These are phyloP conservation scores for Volucella inanis DNA, from an alignment of 2,888 invertebrate genomes.

Conservation along the genomic window DNA sequence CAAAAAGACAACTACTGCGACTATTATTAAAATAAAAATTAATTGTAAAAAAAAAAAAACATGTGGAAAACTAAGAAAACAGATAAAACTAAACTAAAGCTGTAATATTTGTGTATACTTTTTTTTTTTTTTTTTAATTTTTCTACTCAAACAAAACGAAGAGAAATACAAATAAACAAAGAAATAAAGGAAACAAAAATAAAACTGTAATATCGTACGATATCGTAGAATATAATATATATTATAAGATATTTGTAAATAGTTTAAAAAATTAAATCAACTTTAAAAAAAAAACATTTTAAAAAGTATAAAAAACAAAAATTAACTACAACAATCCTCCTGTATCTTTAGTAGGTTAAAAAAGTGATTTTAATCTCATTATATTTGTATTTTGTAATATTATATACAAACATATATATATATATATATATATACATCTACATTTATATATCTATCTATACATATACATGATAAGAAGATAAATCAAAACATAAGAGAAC, in stretches of 20 bases:
- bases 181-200: slow-evolving; percentile 48
- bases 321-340: slow-evolving; percentile 54
- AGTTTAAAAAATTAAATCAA: slow-evolving; percentile 46
- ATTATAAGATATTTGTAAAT: slow-evolving; percentile 60
- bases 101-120: slow-evolving; percentile 16
- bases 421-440: slow-evolving; percentile 65
- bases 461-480: slow-evolving; percentile 66
- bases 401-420: slow-evolving; percentile 69
- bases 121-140: slow-evolving; percentile 23
- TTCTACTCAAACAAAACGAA: not conserved
- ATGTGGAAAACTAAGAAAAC: slow-evolving; percentile 4
- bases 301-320: slow-evolving; percentile 14
- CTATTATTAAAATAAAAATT: slow-evolving; percentile 49
- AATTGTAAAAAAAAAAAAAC: slow-evolving; percentile 38
- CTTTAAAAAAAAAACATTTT: slow-evolving; percentile 17
- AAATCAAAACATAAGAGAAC: slow-evolving; percentile 55
- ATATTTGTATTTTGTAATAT: slow-evolving; percentile 75
- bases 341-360: slow-evolving; percentile 68
- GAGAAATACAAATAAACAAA: slow-evolving; percentile 19
- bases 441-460: slow-evolving; percentile 73
- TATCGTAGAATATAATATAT: slow-evolving; percentile 69
- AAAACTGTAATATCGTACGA: slow-evolving; percentile 73
- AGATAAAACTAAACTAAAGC: not conserved
- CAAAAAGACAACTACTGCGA: slow-evolving; percentile 47
- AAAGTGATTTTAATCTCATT: slow-evolving; percentile 74